Evolutionary conservation across 2,113 vertebrate species (phyloP).

Genomic region (Uropsilus gracilis): DNA sequence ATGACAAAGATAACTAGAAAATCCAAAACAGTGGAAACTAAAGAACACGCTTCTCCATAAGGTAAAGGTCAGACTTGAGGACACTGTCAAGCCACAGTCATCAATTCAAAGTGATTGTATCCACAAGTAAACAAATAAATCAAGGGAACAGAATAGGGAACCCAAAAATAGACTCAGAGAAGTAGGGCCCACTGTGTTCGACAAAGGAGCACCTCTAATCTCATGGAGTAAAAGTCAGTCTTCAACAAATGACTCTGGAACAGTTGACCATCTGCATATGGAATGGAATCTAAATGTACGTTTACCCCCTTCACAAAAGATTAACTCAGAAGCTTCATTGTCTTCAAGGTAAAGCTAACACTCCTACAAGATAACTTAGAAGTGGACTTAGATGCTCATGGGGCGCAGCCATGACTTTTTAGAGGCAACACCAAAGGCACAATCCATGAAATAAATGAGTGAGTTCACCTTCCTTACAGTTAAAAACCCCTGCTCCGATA

Average conservation of each 20-base stretch:
- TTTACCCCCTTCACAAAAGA: not conserved
- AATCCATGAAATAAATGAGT: not conserved
- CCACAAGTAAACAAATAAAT: not conserved
- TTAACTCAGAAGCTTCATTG: not conserved
- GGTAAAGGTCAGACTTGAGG: not conserved
- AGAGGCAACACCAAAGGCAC: not conserved
- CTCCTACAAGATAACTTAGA: not conserved
- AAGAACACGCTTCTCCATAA: not conserved
- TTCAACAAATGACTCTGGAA: not conserved
- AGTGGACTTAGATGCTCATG: not conserved
- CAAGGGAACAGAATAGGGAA: not conserved
- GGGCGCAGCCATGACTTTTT: not conserved
- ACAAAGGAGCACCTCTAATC: not conserved
- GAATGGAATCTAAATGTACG: not conserved
- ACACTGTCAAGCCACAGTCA: not conserved
- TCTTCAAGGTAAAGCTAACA: not conserved
- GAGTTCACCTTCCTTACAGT: not conserved
- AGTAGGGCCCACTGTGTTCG: not conserved
- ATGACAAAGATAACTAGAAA: not conserved
- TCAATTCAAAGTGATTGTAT: not conserved
- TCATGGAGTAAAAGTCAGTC: not conserved
- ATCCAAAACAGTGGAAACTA: not conserved
- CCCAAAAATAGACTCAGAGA: not conserved
- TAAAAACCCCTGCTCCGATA: not conserved
- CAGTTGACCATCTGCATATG: not conserved